Evolutionary conservation across 2,113 vertebrate species (phyloP).

Genomic region (Camarhynchus parvulus): DNA sequence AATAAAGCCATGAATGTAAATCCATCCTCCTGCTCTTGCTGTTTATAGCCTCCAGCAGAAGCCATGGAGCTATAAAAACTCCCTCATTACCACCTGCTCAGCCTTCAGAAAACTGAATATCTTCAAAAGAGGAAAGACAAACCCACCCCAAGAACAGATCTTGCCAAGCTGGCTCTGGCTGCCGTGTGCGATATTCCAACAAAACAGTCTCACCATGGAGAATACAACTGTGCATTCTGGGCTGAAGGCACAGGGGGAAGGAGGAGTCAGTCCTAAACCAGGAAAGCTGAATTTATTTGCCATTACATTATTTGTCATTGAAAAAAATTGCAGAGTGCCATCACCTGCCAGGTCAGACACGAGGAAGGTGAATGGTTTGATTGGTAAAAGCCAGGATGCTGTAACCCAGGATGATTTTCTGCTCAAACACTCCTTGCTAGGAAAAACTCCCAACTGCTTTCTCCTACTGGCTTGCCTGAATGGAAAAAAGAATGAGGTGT

Average conservation of each 20-base stretch:
- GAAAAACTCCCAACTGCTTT: fast-evolving
- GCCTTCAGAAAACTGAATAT: background rate
- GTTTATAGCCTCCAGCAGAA: constrained; percentile 33
- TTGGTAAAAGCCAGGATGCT: background rate
- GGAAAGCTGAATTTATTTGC: background rate
- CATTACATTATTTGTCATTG: background rate
- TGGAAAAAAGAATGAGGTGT: background rate
- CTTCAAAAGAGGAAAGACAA: background rate
- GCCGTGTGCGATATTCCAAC: background rate
- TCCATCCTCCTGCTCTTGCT: background rate
- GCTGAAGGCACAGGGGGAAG: background rate
- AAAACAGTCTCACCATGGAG: background rate
- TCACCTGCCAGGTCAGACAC: background rate
- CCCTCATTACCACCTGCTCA: constrained; percentile 38
- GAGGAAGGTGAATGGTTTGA: background rate
- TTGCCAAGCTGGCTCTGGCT: background rate
- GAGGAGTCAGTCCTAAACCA: background rate
- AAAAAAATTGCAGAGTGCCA: background rate
- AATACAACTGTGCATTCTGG: background rate
- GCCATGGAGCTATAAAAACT: background rate
- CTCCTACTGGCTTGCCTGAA: background rate
- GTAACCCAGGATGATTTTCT: fast-evolving
- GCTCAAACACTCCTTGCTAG: background rate
- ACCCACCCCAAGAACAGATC: background rate
- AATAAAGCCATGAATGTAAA: background rate